Evolutionary conservation across 1,140 invertebrate species (phyloP).

Genomic region (Wiebesia pumilae): DNA sequence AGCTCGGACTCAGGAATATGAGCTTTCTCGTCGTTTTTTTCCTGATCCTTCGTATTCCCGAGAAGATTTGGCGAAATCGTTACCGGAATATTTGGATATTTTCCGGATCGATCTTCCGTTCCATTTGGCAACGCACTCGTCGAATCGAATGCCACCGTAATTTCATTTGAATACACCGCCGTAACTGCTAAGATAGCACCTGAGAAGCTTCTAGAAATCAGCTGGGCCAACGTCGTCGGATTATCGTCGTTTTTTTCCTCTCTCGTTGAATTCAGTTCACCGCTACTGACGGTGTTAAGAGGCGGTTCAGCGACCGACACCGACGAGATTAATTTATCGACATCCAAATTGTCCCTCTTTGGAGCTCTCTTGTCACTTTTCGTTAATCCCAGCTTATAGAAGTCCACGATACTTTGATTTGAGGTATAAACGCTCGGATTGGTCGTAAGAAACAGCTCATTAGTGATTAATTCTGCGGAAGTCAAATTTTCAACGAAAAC

Average conservation of each 20-base stretch:
- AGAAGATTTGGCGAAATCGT: neutral
- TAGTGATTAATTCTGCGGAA: neutral
- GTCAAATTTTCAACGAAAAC: neutral
- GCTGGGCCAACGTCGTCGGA: neutral
- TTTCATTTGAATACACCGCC: conserved; percentile 40
- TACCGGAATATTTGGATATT: conserved; percentile 37
- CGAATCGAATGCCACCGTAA: neutral
- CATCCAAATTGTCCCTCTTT: neutral
- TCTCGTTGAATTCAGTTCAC: neutral
- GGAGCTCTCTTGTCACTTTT: too few relatives aligned
- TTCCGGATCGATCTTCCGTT: conserved; percentile 42
- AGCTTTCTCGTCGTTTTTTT: neutral
- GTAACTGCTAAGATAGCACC: neutral
- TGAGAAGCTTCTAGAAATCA: conserved; percentile 11
- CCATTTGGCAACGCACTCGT: conserved; percentile 22
- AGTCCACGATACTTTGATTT: neutral
- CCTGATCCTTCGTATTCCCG: neutral
- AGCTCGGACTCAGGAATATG: neutral
- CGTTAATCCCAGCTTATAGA: neutral
- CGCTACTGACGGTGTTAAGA: neutral
- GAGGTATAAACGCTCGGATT: neutral
- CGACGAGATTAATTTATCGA: neutral
- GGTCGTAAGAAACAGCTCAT: neutral
- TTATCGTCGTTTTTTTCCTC: neutral
- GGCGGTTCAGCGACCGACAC: neutral